Evolutionary conservation across 1,140 invertebrate genomes (phyloP).

Genomic region (Pachypsylla venusta): DNA sequence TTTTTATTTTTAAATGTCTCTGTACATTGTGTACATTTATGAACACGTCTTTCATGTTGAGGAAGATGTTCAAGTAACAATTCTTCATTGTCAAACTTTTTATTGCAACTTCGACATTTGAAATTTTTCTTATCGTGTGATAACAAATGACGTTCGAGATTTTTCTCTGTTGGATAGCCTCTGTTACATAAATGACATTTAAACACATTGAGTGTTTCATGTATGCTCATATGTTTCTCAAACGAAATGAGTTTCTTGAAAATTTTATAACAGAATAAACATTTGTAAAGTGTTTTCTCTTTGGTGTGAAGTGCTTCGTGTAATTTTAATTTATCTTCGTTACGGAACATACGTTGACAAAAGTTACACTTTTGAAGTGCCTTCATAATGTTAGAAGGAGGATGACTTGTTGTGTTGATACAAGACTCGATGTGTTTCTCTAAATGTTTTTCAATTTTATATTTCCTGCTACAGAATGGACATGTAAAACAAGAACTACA

Average conservation of each 20-base stretch:
- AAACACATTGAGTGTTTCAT: not conserved
- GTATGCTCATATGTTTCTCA: not conserved
- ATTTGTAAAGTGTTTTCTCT: not conserved
- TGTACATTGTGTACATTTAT: constrained; percentile 5
- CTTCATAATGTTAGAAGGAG: not conserved
- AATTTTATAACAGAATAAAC: not conserved
- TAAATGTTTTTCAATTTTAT: constrained; percentile 4
- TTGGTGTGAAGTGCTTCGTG: not conserved
- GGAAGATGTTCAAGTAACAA: not conserved
- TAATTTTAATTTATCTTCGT: not conserved
- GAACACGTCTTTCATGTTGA: not conserved
- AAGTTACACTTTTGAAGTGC: not conserved
- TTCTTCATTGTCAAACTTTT: constrained; percentile 1
- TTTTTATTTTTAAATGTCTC: constrained; percentile 6
- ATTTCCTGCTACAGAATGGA: not conserved
- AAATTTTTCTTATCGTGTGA: not conserved
- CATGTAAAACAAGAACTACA: not conserved
- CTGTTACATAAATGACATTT: not conserved
- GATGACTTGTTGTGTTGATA: not conserved
- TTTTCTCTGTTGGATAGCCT: not conserved
- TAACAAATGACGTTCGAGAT: not conserved
- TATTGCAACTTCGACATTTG: not conserved
- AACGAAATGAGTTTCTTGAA: not conserved
- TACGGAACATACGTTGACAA: constrained; percentile 6
- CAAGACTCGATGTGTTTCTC: constrained; percentile 6